Percentiles rank a stretch among this genome's conserved stretches.
Conservation (phyloP, 2,888 invertebrate genomes). For the Arenicola marina region DNA sequence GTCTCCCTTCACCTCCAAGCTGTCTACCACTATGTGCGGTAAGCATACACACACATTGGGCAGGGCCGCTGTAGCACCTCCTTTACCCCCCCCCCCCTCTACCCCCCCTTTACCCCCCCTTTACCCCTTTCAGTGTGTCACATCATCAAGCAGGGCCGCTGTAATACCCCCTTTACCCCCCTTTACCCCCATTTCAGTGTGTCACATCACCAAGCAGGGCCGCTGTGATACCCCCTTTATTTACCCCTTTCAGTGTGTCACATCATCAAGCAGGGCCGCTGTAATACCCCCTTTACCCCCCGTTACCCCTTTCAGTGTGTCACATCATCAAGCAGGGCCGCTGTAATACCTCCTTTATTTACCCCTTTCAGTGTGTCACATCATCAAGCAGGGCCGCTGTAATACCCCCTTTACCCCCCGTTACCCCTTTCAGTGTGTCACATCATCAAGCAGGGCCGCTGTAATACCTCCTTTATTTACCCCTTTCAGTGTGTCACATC, state of each 20-base stretch:
- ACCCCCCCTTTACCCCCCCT: background rate
- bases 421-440: no score
- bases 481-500: no score
- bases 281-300: background rate
- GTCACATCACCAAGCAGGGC: constrained; percentile 89
- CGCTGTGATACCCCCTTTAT: constrained; percentile 99
- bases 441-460: no score
- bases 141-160: constrained; percentile 58
- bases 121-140: constrained; percentile 77
- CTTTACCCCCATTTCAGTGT: constrained; percentile 41
- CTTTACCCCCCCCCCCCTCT: background rate
- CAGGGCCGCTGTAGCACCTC: background rate
- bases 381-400: no score
- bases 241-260: constrained; percentile 95
- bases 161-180: background rate
- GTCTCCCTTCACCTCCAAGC: constrained; percentile 97
- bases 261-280: constrained; percentile 55
- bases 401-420: no score
- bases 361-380: no score
- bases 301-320: no score
- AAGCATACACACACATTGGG: constrained; percentile 20
- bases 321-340: constrained; percentile 63
- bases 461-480: no score
- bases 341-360: background rate
- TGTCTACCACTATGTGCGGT: constrained; percentile 73